These are phyloP conservation scores for Adoxophyes honmai DNA, from an alignment of 1,140 invertebrate species.

Conservation along the genomic window DNA sequence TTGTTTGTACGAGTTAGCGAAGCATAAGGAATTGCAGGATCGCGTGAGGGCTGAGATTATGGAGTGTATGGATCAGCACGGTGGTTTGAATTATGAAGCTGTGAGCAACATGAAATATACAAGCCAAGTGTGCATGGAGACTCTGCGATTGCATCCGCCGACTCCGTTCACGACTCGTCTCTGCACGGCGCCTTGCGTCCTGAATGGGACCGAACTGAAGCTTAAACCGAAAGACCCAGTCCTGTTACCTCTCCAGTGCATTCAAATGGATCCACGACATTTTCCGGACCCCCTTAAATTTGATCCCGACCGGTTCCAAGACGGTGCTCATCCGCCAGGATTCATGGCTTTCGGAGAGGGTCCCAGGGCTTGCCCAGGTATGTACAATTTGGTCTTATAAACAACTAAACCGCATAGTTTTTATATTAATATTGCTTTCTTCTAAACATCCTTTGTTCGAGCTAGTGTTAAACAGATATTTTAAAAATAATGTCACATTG, in stretches of 20 bases:
- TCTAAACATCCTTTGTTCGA: slow-evolving; percentile 9
- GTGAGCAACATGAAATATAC: slow-evolving; percentile 79
- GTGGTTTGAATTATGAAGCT: slow-evolving; percentile 61
- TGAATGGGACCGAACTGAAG: slow-evolving; percentile 57
- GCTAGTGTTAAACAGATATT: neutral
- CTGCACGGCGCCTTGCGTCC: slow-evolving; percentile 60
- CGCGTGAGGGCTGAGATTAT: slow-evolving; percentile 75
- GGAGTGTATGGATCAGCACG: slow-evolving; percentile 43
- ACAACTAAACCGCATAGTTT: slow-evolving; percentile 16
- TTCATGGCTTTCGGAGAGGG: slow-evolving; percentile 74
- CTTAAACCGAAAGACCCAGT: slow-evolving; percentile 77
- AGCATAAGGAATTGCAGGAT: slow-evolving; percentile 77
- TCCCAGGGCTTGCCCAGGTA: slow-evolving; percentile 77
- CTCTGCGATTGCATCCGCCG: slow-evolving; percentile 80
- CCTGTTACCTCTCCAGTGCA: slow-evolving; percentile 78
- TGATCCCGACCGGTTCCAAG: slow-evolving; percentile 79
- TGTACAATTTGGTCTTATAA: slow-evolving; percentile 22
- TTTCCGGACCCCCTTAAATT: slow-evolving; percentile 78
- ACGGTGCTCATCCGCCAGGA: slow-evolving; percentile 49
- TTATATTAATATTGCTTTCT: slow-evolving; percentile 16
- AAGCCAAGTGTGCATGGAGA: slow-evolving; percentile 81
- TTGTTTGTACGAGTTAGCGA: slow-evolving; percentile 76
- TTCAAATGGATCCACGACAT: slow-evolving; percentile 77
- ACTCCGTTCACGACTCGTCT: slow-evolving; percentile 78
- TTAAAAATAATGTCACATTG: slow-evolving; percentile 2